A percentile compares a stretch with the other conserved stretches of the same genome.
phyloP scores from a whole-genome alignment of 2,113 vertebrate species.

The Alligator sinensis region DNA sequence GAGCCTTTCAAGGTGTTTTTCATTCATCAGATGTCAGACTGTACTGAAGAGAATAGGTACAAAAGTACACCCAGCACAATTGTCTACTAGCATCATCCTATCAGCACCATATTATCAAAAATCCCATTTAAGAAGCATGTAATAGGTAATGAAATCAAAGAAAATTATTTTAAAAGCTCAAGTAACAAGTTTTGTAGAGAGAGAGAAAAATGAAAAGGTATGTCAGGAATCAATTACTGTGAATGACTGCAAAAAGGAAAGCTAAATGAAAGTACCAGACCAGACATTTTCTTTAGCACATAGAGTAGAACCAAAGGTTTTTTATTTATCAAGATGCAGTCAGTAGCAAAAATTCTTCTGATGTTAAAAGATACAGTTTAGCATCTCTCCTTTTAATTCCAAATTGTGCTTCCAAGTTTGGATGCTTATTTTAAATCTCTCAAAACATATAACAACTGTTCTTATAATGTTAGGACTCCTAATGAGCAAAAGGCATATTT shows the following conservation, averaged over 20 bases:
- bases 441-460: background rate
- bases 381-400: background rate
- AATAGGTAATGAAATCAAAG: conserved; percentile 15
- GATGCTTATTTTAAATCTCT: background rate
- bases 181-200: conserved; percentile 14
- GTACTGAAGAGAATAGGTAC: background rate
- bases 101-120: conserved; percentile 4
- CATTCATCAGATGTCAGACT: conserved; percentile 42
- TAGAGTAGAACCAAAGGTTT: background rate
- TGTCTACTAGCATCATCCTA: conserved; percentile 17
- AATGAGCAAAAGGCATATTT: background rate
- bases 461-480: background rate
- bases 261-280: background rate
- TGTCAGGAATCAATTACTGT: conserved; percentile 2
- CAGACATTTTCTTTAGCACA: background rate
- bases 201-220: conserved; percentile 10
- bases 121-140: background rate
- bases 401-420: background rate
- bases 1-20: conserved; percentile 41
- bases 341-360: background rate
- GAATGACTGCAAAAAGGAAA: background rate
- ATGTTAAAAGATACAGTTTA: background rate
- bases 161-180: conserved; percentile 41
- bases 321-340: background rate
- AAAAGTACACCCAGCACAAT: conserved; percentile 18